phyloP scores from a whole-genome alignment of 1,140 invertebrate species.

The Megalonaias nervosa region DNA sequence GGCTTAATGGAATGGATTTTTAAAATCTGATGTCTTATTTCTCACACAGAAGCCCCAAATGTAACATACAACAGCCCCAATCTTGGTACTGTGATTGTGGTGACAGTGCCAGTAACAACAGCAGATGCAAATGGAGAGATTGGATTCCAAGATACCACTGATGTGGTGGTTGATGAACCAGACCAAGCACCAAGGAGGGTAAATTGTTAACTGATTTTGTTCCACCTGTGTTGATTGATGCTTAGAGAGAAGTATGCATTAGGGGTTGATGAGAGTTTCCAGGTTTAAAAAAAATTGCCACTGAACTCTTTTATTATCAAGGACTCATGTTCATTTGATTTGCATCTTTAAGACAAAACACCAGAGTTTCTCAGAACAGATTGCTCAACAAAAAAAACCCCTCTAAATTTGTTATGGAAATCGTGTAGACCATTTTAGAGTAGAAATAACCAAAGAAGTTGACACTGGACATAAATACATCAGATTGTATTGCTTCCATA shows the following conservation, averaged over 20 bases:
- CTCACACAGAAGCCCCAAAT: slow-evolving; percentile 46
- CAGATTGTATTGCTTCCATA: too few relatives aligned
- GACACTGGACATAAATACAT: too few relatives aligned
- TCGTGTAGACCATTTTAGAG: too few relatives aligned
- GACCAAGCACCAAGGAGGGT: slow-evolving; percentile 40
- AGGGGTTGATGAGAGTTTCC: background rate
- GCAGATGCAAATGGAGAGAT: slow-evolving; percentile 67
- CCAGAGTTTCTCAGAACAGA: too few relatives aligned
- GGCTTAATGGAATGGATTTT: too few relatives aligned
- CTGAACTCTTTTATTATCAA: background rate
- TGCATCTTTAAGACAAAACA: too few relatives aligned
- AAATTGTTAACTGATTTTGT: slow-evolving; percentile 8
- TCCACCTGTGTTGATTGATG: too few relatives aligned
- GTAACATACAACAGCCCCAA: slow-evolving; percentile 64
- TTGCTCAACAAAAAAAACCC: too few relatives aligned
- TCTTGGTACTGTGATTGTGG: slow-evolving; percentile 38
- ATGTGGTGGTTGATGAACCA: slow-evolving; percentile 56
- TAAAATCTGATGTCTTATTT: background rate
- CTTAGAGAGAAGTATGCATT: too few relatives aligned
- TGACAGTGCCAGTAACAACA: slow-evolving; percentile 50
- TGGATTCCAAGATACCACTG: slow-evolving; percentile 57
- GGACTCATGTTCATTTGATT: too few relatives aligned
- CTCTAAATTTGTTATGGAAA: too few relatives aligned
- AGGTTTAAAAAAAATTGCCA: background rate
- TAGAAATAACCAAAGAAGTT: too few relatives aligned